Evolutionary conservation across 2,888 invertebrate genomes (phyloP), one percentile per base, ranked within the genome.

Genomic region (Eristalinus aeneus): DNA sequence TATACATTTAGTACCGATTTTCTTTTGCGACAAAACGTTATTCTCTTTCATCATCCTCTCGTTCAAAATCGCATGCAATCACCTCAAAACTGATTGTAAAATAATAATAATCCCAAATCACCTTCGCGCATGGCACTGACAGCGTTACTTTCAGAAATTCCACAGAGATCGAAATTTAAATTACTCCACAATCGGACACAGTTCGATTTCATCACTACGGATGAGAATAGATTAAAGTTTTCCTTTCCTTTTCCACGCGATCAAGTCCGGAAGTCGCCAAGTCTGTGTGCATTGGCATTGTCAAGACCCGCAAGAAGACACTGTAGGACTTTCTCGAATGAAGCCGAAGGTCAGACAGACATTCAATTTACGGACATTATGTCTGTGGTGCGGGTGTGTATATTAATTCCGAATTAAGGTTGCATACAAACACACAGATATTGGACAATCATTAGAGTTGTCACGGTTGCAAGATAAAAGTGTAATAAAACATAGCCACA

Each of bases 301-400:
- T n/a, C 39, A 27, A 27, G 27, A 27, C 5, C 27, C 27, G 27
- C 27, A 27, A 27, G 27, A 46, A 46, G 46, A 46, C 46, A 46
- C 16, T 46, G 46, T 46, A 46, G 46, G 46, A 46, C 46, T 46
- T 46, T 46, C 46, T 16, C 46, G 16, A 46, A 46, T 46, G 8
- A 6, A 46, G 8, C 3, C 46, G 46, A 46, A 46, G 46, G 46
- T 46, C 46, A 16, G 8, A 8, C 46, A 4, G 16, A 16, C 46
- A 67, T 67, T 22, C 53, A 67, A 67, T 67, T 65, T 65, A 46
- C 53, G 31, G 4, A 31, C n/a, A 53, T 54, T 67, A 34, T 56
- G 56, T 56, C 34, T 6, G n/a, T 23, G 4, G 20, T 31, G 31
- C 46, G 60, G 32, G 58, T 32, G 39, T 60, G 60, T 39, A 71